Base-by-base conservation (phyloP, 2,797 vertebrate species). In the Notolepis coatsorum region DNA sequence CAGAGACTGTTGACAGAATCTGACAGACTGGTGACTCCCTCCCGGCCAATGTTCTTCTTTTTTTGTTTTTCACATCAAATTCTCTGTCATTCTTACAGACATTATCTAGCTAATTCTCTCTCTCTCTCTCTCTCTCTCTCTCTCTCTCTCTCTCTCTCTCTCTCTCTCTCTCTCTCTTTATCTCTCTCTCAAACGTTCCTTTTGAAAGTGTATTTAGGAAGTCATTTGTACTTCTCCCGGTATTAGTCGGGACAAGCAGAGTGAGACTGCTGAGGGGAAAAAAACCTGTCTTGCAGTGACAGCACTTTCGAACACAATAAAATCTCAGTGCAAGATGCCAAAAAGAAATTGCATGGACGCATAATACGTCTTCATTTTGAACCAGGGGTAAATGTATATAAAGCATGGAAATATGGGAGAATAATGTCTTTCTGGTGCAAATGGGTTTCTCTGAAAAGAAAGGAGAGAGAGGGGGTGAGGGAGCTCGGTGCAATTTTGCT, bases 271-370 rank as follows among this genome's bases (percentile, higher is more conserved):
- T 47, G 33, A 27, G 33, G 35, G 60, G 30, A 23, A 67, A 56
- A 38, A 67, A 56, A 38, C 58, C 49, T 42, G 21, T 55, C 42
- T 71, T 89, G 74, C 80, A 77, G 74, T 79, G 75, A 61, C 78
- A 86, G 85, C 85, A 87, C 59, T 80, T 89, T 82, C 68, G 50
- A 48, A 45, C 61, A 81, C 71, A 85, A 80, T 87, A 73, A 75
- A 69, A 73, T 49, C 53, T 74, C 41, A 35, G 30, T n/a, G 60
- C 41, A 79, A 68, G 58, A 83, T 73, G 72, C 42, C 84, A 82
- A 73, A 75, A n/a, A 25, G 51, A 50, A 24, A 52, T 69, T 65
- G 35, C 42, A 71, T 28, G 33, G 56, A 51, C 67, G 49, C 61
- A 71, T 71, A 73, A 52, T 65, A 35, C 37, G 43, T 75, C 65